Percentiles rank a stretch among this genome's conserved stretches.
Conservation (phyloP, 2,888 invertebrate genomes). For the Argyresthia goedartella region DNA sequence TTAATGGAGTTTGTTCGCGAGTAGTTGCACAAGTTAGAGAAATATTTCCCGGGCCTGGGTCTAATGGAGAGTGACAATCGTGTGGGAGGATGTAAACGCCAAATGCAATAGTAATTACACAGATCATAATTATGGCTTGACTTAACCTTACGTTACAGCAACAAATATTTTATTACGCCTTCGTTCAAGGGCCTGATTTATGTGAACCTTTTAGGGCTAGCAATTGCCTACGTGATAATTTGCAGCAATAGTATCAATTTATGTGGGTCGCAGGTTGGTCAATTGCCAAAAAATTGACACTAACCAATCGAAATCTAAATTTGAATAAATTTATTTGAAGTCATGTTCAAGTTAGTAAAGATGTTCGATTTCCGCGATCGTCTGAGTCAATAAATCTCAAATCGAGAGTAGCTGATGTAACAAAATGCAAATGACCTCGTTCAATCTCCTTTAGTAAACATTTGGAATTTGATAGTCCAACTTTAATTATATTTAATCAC, state of each 20-base stretch:
- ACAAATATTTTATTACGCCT: background rate
- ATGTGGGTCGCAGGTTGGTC: background rate
- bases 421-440: slow-evolving; percentile 5
- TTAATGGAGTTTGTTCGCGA: background rate
- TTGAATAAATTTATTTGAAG: too few relatives aligned
- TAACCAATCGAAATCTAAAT: too few relatives aligned
- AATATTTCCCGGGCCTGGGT: background rate
- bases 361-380: background rate
- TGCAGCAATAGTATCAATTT: background rate
- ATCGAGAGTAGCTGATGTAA: slow-evolving; percentile 6
- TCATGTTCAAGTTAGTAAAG: too few relatives aligned
- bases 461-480: slow-evolving; percentile 9
- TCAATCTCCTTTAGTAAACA: background rate
- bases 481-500: slow-evolving; percentile 10
- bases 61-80: slow-evolving; percentile 9
- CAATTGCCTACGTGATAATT: background rate
- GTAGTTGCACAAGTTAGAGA: background rate
- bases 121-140: background rate
- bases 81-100: slow-evolving; percentile 13
- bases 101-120: slow-evolving; percentile 9
- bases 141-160: too few relatives aligned
- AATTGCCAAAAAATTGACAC: too few relatives aligned
- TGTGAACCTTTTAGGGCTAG: background rate
- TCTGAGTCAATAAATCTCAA: background rate
- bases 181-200: background rate